Evolutionary conservation across 2,888 invertebrate species (phyloP).

Genomic region (Ditylenchus weischeri): DNA sequence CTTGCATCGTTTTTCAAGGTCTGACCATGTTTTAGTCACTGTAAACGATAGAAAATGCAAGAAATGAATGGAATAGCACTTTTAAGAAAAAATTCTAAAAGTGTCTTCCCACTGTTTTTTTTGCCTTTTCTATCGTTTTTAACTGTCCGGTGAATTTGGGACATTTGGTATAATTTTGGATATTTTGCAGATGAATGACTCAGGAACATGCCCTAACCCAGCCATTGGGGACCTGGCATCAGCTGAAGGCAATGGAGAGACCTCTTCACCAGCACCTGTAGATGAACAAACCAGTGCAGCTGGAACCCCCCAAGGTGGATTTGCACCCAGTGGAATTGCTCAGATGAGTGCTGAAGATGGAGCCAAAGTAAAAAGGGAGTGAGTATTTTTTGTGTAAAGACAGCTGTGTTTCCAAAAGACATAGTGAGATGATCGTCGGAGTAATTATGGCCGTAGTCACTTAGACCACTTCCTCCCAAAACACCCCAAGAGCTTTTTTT

Average conservation of each 20-base stretch:
- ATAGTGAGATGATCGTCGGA: not conserved
- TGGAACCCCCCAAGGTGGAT: constrained; percentile 7
- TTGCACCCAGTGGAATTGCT: not conserved
- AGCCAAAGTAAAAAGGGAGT: constrained; percentile 6
- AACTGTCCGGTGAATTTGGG: no score
- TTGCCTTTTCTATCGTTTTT: no score
- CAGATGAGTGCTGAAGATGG: constrained; percentile 13
- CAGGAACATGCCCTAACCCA: not conserved
- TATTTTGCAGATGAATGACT: constrained; percentile 7
- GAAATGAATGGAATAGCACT: no score
- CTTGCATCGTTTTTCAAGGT: no score
- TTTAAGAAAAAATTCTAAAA: no score
- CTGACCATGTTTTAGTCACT: no score
- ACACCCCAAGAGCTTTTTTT: no score
- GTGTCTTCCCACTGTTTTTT: no score
- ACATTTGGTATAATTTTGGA: no score
- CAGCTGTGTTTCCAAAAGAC: not conserved
- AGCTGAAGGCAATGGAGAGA: not conserved
- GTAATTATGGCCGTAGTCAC: no score
- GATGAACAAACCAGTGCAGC: constrained; percentile 8
- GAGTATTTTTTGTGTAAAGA: not conserved
- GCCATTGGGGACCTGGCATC: constrained; percentile 6
- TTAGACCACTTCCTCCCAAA: no score
- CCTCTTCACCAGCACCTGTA: not conserved
- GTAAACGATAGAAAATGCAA: no score